A percentile compares a stretch with the other conserved stretches of the same genome.
These are phyloP conservation scores for Platanista minor DNA, from an alignment of 2,113 vertebrate genomes.

Conservation along the genomic window DNA sequence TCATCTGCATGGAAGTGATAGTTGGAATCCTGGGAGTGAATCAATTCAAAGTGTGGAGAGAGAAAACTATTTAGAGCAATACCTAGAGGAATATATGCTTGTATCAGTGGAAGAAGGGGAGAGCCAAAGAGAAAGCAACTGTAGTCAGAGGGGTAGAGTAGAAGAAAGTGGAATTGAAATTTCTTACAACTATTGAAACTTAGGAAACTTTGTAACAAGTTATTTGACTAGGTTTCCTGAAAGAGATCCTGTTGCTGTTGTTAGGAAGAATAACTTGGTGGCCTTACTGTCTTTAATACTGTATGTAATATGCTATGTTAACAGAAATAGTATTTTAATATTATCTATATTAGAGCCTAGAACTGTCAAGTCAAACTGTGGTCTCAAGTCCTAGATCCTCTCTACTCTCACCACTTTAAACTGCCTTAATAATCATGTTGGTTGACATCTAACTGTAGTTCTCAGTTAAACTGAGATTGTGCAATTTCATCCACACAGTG, in stretches of 20 bases:
- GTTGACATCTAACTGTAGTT: background rate
- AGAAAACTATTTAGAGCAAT: slow-evolving; percentile 34
- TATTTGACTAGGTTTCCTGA: slow-evolving; percentile 14
- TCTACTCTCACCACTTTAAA: background rate
- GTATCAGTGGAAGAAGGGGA: background rate
- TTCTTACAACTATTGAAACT: background rate
- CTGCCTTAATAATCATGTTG: background rate
- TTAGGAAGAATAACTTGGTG: slow-evolving; percentile 24
- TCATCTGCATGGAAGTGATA: slow-evolving; percentile 57
- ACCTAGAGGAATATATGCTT: background rate
- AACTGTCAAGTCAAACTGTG: background rate
- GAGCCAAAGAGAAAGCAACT: background rate
- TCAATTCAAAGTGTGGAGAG: slow-evolving; percentile 38
- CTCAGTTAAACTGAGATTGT: background rate
- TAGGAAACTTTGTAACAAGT: background rate
- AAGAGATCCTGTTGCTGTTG: background rate
- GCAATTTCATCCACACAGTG: background rate
- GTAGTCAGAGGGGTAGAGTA: background rate
- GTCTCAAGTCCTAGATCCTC: background rate
- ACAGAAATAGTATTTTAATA: slow-evolving; percentile 16
- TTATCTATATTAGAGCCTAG: background rate
- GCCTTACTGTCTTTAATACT: background rate
- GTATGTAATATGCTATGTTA: background rate
- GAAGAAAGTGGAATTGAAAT: background rate
- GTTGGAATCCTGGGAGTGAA: slow-evolving; percentile 53